Base-by-base conservation (phyloP, 1,140 invertebrate species). In the Nebria ingens region DNA sequence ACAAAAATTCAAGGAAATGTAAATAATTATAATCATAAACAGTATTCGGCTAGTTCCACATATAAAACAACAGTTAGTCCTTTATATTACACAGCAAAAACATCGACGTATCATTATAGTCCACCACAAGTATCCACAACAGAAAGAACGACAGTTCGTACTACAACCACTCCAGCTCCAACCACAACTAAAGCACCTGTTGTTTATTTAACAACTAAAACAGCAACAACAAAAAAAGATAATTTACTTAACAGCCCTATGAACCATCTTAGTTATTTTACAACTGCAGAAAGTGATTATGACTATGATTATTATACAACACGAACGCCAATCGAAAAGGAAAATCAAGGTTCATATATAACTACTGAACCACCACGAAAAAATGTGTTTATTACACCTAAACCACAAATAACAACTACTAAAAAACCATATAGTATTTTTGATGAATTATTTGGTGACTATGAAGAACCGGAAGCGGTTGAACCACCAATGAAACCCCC, bases 1-100 rank as follows among this genome's bases (percentile, higher is more conserved):
- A 79, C 82, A 0, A 86, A 85, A 67, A 78, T 85, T 21, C 83
- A 85, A 65, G 83, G 84, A 53, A 82, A 77, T 40, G 72, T 77
- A 9, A 80, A 79, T 58, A 79, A 78, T 6, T 74, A 77, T 19
- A 84, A 84, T 64, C 79, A 82, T 58, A 80, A 80, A 61, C 78
- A 79, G 17, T 76, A 78, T 54, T 73, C 71, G 49, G 61, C 67
- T 4, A 68, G 68, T 0, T 68, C 69, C 0, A 71, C 66, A 15
- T n/a, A n/a, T n/a, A 70, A 69, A 61, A 66, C 73, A 42, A 65
- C 65, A 15, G 62, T 66, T 22, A 68, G 64, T 56, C 65, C 71
- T 2, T 62, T 62, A 21, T 68, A 64, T 62, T 60, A 61, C 53
- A 58, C 58, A 15, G 53, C 50, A 17, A 59, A 54, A 59, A 52